A percentile compares a stretch with the other conserved stretches of the same genome.
Conservation (phyloP, 2,113 vertebrate genomes). For the Saguinus midas region DNA sequence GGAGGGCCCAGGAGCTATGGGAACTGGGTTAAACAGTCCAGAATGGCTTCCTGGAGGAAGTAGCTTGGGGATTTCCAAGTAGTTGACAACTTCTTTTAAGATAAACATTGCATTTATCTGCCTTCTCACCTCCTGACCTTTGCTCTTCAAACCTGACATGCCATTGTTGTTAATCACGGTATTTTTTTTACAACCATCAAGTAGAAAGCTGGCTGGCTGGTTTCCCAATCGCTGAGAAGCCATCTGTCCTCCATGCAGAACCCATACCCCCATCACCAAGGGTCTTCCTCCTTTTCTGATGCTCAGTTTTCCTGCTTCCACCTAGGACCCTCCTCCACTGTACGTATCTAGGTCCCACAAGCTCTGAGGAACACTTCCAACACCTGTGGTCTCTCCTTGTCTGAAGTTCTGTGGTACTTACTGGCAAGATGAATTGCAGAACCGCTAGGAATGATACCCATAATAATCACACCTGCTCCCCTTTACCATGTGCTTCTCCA, state of each 20-base stretch:
- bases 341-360: not conserved
- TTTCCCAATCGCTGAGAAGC: not conserved
- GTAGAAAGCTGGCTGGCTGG: not conserved
- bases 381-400: not conserved
- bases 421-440: not conserved
- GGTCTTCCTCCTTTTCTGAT: not conserved
- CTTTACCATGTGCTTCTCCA: fast-evolving
- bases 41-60: slow-evolving; percentile 56
- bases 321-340: not conserved
- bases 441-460: not conserved
- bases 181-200: not conserved
- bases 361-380: not conserved
- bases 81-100: slow-evolving; percentile 2
- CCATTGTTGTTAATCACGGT: not conserved
- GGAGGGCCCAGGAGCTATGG: not conserved
- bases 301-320: not conserved
- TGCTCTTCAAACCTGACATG: not conserved
- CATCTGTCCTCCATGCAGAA: not conserved
- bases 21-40: slow-evolving; percentile 1
- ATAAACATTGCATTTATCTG: not conserved
- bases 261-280: not conserved
- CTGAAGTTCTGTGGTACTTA: not conserved
- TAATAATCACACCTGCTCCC: too few species aligned
- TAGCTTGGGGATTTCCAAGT: slow-evolving; percentile 51
- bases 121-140: slow-evolving; percentile 46